These are phyloP conservation scores for Phyllostomus discolor DNA, from an alignment of 2,113 vertebrate genomes.

Conservation along the genomic window DNA sequence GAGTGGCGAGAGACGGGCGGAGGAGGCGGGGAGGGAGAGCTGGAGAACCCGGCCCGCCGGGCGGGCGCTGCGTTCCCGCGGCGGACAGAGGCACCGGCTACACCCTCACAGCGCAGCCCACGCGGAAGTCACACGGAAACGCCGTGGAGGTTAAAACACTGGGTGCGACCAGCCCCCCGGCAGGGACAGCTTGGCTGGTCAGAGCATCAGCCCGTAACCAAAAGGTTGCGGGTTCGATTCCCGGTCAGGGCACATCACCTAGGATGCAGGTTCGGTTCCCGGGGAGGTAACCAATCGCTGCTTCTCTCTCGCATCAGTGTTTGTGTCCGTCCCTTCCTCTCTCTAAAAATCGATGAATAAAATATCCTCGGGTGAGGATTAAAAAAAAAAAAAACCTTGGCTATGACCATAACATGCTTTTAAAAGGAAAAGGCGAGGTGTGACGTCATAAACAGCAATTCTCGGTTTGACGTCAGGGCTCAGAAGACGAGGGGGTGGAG, in stretches of 20 bases:
- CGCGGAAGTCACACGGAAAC: background rate
- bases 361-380: too few relatives aligned
- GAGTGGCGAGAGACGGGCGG: background rate
- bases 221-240: too few relatives aligned
- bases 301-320: too few relatives aligned
- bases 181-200: too few relatives aligned
- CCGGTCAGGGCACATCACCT: too few relatives aligned
- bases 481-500: fast-evolving
- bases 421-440: background rate
- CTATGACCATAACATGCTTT: background rate
- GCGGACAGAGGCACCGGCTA: background rate
- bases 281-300: too few relatives aligned
- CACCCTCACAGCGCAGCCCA: background rate
- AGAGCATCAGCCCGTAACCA: too few relatives aligned
- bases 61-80: background rate
- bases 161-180: background rate
- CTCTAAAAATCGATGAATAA: too few relatives aligned
- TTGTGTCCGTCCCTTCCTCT: too few relatives aligned
- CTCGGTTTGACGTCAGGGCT: background rate
- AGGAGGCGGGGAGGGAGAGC: background rate
- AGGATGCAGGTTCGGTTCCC: too few relatives aligned
- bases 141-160: background rate
- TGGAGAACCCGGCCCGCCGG: background rate
- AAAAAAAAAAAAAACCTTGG: too few relatives aligned
- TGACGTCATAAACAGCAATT: background rate